Base-by-base conservation (phyloP, 2,113 vertebrate genomes). In the Leucosticte australis region DNA sequence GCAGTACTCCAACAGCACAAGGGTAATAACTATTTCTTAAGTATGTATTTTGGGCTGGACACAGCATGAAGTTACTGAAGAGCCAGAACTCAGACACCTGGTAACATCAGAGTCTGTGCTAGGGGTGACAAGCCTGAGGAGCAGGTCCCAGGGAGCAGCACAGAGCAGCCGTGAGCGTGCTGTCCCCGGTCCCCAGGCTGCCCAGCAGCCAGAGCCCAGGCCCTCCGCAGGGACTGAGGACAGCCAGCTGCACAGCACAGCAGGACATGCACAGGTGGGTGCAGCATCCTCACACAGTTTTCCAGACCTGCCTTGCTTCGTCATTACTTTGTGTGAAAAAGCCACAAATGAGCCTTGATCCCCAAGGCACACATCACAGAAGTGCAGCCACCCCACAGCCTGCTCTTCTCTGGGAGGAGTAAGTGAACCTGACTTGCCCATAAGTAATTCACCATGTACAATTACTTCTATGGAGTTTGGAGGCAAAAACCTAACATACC, bases 131-230 rank as follows among this genome's bases (percentile, higher is more conserved):
- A 9, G 33, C 24, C 31, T 7, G 76, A 80, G 59, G 26, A 65
- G 74, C 33, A 20, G 33, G 33, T 56, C 21, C 14, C 24, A 5
- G 13, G 24, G 11, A 26, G n/a, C 23, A 17, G 49, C 0, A 0
- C 39, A 27, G 55, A 22, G 21, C 37, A 14, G 52, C 64, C n/a
- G 1, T 1, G 4, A 9, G 23, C 0, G 0, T 5, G 41, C 26
- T 28, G 27, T 23, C 33, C 53, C 46, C 10, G 24, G 31, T 21
- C 11, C 13, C 26, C 1, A 7, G 3, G 1, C 18, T 19, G 44
- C 24, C 44, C 1, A 3, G 19, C 2, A 2, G 44, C 14, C 0
- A 0, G 4, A 31, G 35, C 15, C 37, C 1, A 13, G 26, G 26
- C 26, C 16, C 46, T 41, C 37, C 0, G 0, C 28, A 8, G n/a